These are phyloP conservation scores for Caenorhabditis uteleia DNA, from an alignment of 2,888 invertebrate species.

Conservation along the genomic window DNA sequence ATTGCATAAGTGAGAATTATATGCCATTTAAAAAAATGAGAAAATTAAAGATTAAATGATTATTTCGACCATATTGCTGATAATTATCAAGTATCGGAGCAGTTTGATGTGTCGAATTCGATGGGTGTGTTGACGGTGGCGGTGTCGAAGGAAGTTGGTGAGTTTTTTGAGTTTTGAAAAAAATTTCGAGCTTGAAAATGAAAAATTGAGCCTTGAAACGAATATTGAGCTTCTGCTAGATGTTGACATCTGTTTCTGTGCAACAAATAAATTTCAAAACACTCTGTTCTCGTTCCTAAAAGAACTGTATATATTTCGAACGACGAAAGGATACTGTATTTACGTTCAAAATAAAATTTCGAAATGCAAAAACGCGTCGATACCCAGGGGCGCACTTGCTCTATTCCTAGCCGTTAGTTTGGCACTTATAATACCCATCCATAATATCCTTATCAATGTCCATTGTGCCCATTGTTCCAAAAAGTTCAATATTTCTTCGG, in stretches of 20 bases:
- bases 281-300: too few relatives aligned
- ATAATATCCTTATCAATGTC: too few relatives aligned
- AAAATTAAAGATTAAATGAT: conserved; percentile 28
- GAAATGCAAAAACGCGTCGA: too few relatives aligned
- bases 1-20: conserved; percentile 25
- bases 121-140: conserved; percentile 66
- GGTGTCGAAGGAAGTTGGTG: conserved; percentile 79
- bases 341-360: too few relatives aligned
- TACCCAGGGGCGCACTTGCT: too few relatives aligned
- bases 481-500: too few relatives aligned
- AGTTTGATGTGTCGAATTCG: conserved; percentile 67
- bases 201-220: not conserved
- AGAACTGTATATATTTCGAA: too few relatives aligned
- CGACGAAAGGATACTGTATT: too few relatives aligned
- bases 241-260: not conserved
- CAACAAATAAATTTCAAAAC: not conserved
- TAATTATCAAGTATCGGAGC: conserved; percentile 53
- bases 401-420: too few relatives aligned
- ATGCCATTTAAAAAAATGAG: not conserved
- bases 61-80: conserved; percentile 61
- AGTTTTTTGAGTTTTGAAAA: conserved; percentile 68
- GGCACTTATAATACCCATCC: too few relatives aligned
- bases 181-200: not conserved
- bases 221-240: not conserved
- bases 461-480: too few relatives aligned